Conservation (phyloP, 1,140 invertebrate species). For the Alviniconcha marisindica region DNA sequence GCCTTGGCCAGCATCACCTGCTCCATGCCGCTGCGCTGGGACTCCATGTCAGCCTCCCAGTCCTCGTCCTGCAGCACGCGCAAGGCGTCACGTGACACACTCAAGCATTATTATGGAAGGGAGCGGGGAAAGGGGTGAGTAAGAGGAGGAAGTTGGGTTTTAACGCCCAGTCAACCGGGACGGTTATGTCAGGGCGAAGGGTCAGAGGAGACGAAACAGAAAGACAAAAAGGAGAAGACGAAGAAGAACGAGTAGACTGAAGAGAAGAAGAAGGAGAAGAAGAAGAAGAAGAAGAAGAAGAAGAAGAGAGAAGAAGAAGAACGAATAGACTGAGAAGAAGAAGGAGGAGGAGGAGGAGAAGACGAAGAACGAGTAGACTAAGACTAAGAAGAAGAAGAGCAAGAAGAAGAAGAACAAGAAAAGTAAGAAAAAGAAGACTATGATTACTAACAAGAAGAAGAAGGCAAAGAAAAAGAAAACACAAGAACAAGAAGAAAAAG, state of each 20-base stretch:
- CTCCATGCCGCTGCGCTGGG: slow-evolving; percentile 23
- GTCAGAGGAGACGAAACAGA: too few relatives aligned
- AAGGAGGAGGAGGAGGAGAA: slow-evolving; percentile 7
- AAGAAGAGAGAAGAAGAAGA: neutral
- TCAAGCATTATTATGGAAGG: neutral
- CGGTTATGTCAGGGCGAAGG: too few relatives aligned
- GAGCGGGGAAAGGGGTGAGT: neutral
- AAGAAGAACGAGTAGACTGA: too few relatives aligned
- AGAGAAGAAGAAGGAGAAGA: neutral
- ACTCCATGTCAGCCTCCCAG: slow-evolving; percentile 8
- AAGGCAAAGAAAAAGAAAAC: neutral
- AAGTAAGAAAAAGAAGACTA: neutral
- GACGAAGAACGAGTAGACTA: neutral
- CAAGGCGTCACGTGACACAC: neutral
- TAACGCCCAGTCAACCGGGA: too few relatives aligned
- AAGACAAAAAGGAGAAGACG: too few relatives aligned
- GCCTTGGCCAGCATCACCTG: slow-evolving; percentile 72
- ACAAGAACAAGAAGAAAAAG: neutral
- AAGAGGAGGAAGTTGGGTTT: neutral
- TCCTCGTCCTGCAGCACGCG: neutral
- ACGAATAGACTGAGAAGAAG: too few relatives aligned
- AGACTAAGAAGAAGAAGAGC: neutral
- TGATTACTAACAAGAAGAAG: neutral
- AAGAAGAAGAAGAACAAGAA: neutral
- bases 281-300: neutral